These are phyloP conservation scores for Berghia stephanieae DNA, from an alignment of 1,140 invertebrate species.

Conservation along the genomic window DNA sequence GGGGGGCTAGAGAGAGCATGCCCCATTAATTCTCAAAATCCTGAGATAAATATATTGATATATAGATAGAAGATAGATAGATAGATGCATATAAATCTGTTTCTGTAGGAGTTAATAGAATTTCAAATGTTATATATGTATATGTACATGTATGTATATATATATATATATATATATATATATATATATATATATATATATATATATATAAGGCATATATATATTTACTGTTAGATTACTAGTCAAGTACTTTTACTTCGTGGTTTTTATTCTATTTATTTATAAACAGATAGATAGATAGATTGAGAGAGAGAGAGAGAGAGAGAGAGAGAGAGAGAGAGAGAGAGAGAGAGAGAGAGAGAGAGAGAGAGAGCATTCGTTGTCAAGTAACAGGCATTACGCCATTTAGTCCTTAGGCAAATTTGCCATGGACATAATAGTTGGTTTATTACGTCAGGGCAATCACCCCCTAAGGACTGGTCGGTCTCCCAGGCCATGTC, in stretches of 20 bases:
- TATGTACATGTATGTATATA: background rate
- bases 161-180: background rate
- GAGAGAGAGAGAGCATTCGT: background rate
- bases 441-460: background rate
- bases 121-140: background rate
- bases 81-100: background rate
- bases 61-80: no score
- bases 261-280: no score
- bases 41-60: background rate
- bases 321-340: background rate
- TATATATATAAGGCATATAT: no score
- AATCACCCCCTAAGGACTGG: slow-evolving; percentile 12
- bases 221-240: no score
- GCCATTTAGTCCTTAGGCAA: background rate
- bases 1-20: background rate
- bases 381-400: background rate
- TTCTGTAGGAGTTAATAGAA: background rate
- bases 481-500: slow-evolving; percentile 1
- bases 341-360: background rate
- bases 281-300: no score
- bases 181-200: background rate
- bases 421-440: background rate
- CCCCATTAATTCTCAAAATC: no score
- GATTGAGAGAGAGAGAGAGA: no score
- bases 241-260: background rate